A percentile compares a stretch with the other conserved stretches of the same genome.
Conservation (phyloP, 35 echinoderm and acorn worm species). For the Hemicentrotus pulcherrimus region DNA sequence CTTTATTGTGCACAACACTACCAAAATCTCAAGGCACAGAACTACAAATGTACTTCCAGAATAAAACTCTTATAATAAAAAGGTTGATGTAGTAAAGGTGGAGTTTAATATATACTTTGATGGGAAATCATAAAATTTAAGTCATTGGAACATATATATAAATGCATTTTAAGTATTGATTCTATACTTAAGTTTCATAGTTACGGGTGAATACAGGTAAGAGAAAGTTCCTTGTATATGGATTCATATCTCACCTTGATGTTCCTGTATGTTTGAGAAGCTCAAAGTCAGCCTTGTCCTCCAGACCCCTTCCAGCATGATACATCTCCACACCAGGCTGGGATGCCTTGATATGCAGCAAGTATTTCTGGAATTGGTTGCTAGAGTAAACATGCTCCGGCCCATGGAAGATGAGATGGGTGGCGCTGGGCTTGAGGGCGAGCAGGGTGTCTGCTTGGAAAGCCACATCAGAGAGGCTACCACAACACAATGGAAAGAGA, state of each 20-base stretch:
- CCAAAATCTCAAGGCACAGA: too few species aligned
- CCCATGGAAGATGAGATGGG: slow-evolving; percentile 65
- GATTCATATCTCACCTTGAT: slow-evolving; percentile 43
- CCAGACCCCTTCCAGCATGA: background rate
- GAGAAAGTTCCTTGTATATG: background rate
- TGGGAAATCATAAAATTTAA: too few species aligned
- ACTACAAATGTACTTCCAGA: too few species aligned
- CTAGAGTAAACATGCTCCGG: slow-evolving; percentile 54
- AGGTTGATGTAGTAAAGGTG: too few species aligned
- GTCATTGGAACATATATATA: too few species aligned
- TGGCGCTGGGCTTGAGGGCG: background rate
- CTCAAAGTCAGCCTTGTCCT: slow-evolving; percentile 49
- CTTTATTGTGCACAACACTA: too few species aligned
- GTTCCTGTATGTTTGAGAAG: slow-evolving; percentile 59
- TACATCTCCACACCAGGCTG: slow-evolving; percentile 49
- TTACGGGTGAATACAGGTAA: too few species aligned
- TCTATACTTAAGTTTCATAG: too few species aligned
- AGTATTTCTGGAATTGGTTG: background rate
- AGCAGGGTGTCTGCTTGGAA: slow-evolving; percentile 49
- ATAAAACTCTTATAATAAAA: too few species aligned
- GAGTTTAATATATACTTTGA: too few species aligned
- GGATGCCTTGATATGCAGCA: slow-evolving; percentile 21
- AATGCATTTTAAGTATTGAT: too few species aligned
- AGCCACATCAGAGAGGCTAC: slow-evolving; percentile 51
- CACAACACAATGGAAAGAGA: background rate